These are phyloP conservation scores for Leucoraja erinaceus DNA, from an alignment of 2,113 vertebrate genomes.

Conservation along the genomic window DNA sequence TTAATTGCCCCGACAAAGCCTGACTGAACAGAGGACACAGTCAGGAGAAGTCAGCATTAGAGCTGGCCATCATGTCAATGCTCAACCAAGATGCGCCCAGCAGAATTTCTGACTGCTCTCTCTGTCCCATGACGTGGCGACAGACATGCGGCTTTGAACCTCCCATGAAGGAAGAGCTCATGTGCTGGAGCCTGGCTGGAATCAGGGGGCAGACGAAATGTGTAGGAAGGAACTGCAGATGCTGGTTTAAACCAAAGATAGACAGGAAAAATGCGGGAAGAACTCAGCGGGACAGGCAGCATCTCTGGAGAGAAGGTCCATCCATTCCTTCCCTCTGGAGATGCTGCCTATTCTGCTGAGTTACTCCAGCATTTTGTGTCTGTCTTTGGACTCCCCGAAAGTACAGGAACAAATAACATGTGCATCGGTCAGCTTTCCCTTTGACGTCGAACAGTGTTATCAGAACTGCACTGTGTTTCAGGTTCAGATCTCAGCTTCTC, in stretches of 20 bases:
- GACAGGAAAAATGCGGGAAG: no score
- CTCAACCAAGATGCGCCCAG: background rate
- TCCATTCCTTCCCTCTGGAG: no score
- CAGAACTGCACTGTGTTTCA: conserved; percentile 9
- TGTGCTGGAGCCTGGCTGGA: background rate
- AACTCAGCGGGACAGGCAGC: no score
- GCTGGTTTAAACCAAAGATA: no score
- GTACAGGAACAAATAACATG: no score
- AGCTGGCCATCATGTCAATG: background rate
- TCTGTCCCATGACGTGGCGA: background rate
- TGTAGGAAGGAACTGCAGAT: no score
- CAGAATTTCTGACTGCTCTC: background rate
- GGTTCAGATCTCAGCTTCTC: background rate
- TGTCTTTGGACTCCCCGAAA: background rate
- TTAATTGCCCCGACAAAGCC: no score
- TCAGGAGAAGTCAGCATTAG: background rate
- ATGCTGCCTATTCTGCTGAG: no score
- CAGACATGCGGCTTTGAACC: background rate
- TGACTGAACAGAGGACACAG: background rate
- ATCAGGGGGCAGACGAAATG: background rate
- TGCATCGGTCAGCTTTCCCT: background rate
- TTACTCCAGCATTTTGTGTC: no score
- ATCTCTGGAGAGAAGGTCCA: no score
- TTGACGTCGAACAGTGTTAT: background rate
- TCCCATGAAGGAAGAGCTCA: background rate